phyloP scores from a whole-genome alignment of 2,797 vertebrate genomes.

The Galago senegalensis region DNA sequence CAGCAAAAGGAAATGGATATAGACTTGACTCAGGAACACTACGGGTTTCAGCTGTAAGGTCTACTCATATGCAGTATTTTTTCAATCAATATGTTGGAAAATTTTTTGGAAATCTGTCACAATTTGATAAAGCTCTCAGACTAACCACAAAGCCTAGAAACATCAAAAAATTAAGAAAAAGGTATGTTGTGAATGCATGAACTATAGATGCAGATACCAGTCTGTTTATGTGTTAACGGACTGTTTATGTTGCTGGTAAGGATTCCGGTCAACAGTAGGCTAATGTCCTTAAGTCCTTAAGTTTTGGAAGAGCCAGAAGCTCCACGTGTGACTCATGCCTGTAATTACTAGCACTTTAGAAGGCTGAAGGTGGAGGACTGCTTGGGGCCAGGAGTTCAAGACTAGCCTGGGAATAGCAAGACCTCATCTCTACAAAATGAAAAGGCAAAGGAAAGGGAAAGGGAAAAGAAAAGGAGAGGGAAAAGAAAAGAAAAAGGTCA shows the following conservation, averaged over 20 bases:
- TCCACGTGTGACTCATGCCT: background rate
- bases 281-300: background rate
- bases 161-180: background rate
- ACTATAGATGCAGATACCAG: background rate
- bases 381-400: background rate
- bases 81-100: background rate
- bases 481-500: background rate
- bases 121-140: background rate
- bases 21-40: background rate
- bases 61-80: background rate
- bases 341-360: background rate
- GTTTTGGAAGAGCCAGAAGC: background rate
- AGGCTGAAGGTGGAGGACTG: background rate
- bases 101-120: background rate
- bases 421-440: background rate
- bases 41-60: background rate
- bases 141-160: background rate
- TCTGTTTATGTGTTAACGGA: background rate
- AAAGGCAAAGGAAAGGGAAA: too few relatives aligned
- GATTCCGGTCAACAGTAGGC: background rate
- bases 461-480: too few relatives aligned
- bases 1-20: accelerated
- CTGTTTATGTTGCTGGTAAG: background rate
- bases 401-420: background rate
- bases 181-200: background rate